Percentiles rank a stretch among this genome's conserved stretches.
These are phyloP conservation scores for Lasiurus borealis DNA, from an alignment of 2,113 vertebrate species.

Conservation along the genomic window DNA sequence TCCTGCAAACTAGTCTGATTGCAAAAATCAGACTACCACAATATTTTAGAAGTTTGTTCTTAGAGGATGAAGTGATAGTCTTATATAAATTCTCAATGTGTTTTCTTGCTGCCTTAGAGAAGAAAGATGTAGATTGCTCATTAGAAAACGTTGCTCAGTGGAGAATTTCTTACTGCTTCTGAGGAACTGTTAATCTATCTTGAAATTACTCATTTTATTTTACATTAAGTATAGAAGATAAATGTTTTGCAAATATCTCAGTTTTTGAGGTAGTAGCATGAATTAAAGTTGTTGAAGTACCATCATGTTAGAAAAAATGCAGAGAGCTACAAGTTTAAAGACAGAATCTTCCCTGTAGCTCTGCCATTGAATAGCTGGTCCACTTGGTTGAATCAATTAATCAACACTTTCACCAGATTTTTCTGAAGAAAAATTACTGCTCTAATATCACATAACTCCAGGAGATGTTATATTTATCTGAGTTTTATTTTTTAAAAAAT, in stretches of 20 bases:
- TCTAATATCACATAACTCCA: neutral
- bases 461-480: neutral
- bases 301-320: neutral
- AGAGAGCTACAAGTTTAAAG: neutral
- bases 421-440: neutral
- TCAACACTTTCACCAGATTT: neutral
- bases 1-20: neutral
- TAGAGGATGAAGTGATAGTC: neutral
- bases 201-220: conserved; percentile 34
- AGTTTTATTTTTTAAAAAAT: neutral
- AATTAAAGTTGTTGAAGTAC: neutral
- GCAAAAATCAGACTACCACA: neutral
- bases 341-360: neutral
- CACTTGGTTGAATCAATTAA: neutral
- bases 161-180: neutral
- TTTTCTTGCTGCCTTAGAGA: neutral
- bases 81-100: neutral
- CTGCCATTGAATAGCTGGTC: neutral
- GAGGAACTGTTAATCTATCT: neutral
- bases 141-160: neutral
- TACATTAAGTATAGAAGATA: neutral
- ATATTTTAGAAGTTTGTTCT: neutral
- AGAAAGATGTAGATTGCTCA: neutral
- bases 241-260: neutral
- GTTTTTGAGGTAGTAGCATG: neutral